A percentile compares a stretch with the other conserved stretches of the same genome.
Evolutionary conservation across 1,140 invertebrate species (phyloP).

Genomic region (Atopsyche davidsoni): DNA sequence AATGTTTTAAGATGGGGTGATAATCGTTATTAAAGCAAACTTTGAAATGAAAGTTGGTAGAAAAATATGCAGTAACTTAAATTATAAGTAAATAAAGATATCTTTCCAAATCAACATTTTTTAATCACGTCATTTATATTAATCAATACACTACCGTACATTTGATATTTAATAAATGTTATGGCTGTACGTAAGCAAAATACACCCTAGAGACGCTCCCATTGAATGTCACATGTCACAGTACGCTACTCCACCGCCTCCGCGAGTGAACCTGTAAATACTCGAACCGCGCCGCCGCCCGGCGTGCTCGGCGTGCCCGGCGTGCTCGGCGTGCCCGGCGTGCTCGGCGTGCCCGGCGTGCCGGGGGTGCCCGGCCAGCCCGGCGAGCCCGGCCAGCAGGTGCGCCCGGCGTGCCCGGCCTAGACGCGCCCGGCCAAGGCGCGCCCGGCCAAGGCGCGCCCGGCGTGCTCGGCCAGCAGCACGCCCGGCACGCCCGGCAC

Average conservation of each 20-base stretch:
- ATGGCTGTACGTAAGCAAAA: constrained; percentile 27
- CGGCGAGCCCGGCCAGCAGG: constrained; percentile 18
- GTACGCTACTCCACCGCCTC: constrained; percentile 10
- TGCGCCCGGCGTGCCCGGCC: neutral
- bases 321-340: constrained; percentile 32
- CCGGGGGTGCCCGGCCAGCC: constrained; percentile 24
- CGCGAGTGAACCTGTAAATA: constrained; percentile 9
- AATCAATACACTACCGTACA: constrained; percentile 13
- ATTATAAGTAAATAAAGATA: constrained; percentile 17
- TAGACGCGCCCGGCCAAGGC: constrained; percentile 16
- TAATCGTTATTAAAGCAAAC: constrained; percentile 19
- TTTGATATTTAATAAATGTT: constrained; percentile 26
- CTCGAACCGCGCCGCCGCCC: neutral
- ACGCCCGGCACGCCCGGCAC: constrained; percentile 12
- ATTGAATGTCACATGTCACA: constrained; percentile 17
- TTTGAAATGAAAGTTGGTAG: constrained; percentile 14
- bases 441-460: neutral
- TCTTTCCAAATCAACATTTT: constrained; percentile 17
- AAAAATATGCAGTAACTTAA: constrained; percentile 1
- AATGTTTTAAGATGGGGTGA: constrained; percentile 19
- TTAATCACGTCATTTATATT: constrained; percentile 21
- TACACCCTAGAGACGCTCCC: constrained; percentile 21
- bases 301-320: neutral
- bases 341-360: constrained; percentile 31
- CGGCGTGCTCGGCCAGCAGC: constrained; percentile 31